Conservation (phyloP, 2,113 vertebrate genomes). For the Bujurquina vittata region DNA sequence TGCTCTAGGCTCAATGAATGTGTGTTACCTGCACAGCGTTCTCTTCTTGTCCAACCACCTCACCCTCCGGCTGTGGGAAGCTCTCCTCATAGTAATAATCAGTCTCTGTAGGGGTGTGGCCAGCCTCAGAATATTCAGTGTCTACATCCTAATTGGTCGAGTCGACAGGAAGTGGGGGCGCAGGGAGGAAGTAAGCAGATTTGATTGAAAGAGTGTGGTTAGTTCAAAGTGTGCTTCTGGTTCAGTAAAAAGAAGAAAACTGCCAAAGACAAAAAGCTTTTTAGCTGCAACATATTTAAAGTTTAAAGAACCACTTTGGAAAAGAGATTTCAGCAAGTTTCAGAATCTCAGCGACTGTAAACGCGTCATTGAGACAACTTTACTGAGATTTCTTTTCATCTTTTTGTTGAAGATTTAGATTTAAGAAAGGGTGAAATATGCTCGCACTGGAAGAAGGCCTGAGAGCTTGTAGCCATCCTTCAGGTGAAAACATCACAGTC, state of each 20-base stretch:
- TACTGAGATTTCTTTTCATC: slow-evolving; percentile 68
- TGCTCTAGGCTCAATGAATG: not conserved
- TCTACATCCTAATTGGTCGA: slow-evolving; percentile 83
- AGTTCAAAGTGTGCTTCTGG: slow-evolving; percentile 71
- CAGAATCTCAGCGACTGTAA: slow-evolving; percentile 61
- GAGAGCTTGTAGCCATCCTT: slow-evolving; percentile 55
- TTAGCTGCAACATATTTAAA: slow-evolving; percentile 65
- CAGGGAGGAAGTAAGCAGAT: slow-evolving; percentile 79
- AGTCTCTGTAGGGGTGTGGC: slow-evolving; percentile 80
- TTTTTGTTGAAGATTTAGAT: slow-evolving; percentile 48
- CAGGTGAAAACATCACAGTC: slow-evolving; percentile 32
- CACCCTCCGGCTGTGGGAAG: slow-evolving; percentile 73
- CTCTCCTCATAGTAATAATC: slow-evolving; percentile 83
- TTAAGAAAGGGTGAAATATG: slow-evolving; percentile 35
- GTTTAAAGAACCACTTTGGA: slow-evolving; percentile 49
- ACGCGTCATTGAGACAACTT: slow-evolving; percentile 52
- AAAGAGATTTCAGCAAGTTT: slow-evolving; percentile 65
- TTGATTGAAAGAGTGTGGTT: slow-evolving; percentile 77
- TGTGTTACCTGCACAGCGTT: slow-evolving; percentile 72
- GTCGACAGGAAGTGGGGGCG: slow-evolving; percentile 70
- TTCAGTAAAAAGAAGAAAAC: slow-evolving; percentile 70
- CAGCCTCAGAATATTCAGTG: slow-evolving; percentile 80
- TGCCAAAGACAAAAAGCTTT: slow-evolving; percentile 21
- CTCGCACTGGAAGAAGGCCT: slow-evolving; percentile 18
- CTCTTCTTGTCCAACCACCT: slow-evolving; percentile 77